phyloP scores from a whole-genome alignment of 2,888 invertebrate species.

The Drosophila pseudotakahashii region DNA sequence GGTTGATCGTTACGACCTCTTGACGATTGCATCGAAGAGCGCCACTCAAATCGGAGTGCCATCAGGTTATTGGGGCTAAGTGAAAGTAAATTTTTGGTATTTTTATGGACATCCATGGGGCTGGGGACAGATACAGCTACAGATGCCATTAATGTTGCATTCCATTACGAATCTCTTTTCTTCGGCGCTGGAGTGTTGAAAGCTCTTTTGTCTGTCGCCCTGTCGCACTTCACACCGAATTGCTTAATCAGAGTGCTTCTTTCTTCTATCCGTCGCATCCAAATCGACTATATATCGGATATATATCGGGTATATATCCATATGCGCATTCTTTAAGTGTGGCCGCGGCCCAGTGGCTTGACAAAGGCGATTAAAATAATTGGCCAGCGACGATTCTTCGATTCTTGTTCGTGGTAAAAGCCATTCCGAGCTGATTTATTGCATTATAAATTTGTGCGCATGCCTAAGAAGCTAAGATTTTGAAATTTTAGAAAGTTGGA shows the following conservation, averaged over 20 bases:
- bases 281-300: not conserved
- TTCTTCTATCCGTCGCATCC: not conserved
- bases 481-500: conserved; percentile 69
- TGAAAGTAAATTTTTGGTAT: conserved; percentile 74
- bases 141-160: conserved; percentile 65
- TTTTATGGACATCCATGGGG: conserved; percentile 52
- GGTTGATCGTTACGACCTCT: conserved; percentile 51
- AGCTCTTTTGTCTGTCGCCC: conserved; percentile 59
- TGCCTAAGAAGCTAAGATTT: conserved; percentile 76
- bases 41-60: conserved; percentile 58
- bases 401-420: conserved; percentile 60
- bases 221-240: conserved; percentile 67
- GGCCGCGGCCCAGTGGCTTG: conserved; percentile 46
- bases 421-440: conserved; percentile 74
- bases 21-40: conserved; percentile 38
- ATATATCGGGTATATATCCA: conserved; percentile 4
- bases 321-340: conserved; percentile 48
- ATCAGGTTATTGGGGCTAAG: conserved; percentile 49
- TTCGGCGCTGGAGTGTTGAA: conserved; percentile 66
- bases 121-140: conserved; percentile 37
- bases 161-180: conserved; percentile 47
- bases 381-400: conserved; percentile 67
- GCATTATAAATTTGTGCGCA: conserved; percentile 75
- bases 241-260: conserved; percentile 66
- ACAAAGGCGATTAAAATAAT: conserved; percentile 75